Evolutionary conservation across 2,113 vertebrate genomes (phyloP).

Genomic region (Thamnophis sirtalis): DNA sequence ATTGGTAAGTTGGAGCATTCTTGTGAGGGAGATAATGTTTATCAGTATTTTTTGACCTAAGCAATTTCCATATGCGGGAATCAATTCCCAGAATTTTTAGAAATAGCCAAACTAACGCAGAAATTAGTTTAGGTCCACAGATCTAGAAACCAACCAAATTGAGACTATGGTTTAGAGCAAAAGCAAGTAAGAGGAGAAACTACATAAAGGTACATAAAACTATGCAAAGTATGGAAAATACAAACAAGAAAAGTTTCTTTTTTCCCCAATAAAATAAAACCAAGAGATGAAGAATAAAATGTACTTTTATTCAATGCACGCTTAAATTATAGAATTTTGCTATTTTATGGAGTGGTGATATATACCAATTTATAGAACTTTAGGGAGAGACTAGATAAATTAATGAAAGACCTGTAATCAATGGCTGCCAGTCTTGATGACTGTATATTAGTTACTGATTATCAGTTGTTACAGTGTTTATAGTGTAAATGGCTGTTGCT

Average conservation of each 20-base stretch:
- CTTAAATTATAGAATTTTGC: background rate
- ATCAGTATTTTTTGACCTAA: background rate
- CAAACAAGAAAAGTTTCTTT: background rate
- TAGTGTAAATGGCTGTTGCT: background rate
- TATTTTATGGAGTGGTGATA: background rate
- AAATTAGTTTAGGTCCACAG: background rate
- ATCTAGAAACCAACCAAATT: background rate
- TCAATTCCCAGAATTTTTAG: background rate
- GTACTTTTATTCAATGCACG: background rate
- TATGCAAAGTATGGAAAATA: background rate
- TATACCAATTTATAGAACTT: background rate
- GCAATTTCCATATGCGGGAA: background rate
- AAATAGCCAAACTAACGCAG: background rate
- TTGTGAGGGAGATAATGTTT: background rate
- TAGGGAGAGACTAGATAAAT: background rate
- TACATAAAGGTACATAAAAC: background rate
- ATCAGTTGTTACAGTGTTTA: background rate
- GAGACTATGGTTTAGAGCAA: background rate
- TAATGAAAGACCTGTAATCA: background rate
- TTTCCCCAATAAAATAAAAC: background rate
- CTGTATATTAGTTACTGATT: background rate
- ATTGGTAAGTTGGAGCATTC: background rate
- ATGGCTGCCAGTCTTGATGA: background rate
- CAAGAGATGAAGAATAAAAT: background rate
- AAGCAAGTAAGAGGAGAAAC: background rate